Conservation (phyloP, 2,113 vertebrate genomes). For the Carlito syrichta region DNA sequence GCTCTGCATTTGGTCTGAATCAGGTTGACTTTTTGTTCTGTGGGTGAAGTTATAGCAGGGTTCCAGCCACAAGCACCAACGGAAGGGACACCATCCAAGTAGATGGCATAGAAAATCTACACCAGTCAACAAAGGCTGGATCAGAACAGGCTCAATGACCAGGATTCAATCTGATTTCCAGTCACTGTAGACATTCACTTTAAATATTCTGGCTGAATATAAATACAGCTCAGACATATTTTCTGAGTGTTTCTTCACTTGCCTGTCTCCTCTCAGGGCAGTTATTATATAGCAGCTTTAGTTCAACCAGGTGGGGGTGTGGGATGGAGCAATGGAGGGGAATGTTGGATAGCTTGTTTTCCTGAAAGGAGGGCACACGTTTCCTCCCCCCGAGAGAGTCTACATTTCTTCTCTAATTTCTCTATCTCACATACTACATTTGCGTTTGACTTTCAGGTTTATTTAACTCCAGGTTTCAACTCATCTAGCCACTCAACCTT, state of each 20-base stretch:
- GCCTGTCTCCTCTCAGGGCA: not conserved
- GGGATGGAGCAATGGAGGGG: no score
- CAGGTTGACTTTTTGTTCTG: not conserved
- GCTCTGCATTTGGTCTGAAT: not conserved
- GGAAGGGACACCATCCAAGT: accelerated
- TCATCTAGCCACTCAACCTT: not conserved
- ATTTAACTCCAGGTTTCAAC: not conserved
- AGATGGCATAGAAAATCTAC: accelerated
- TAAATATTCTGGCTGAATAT: not conserved
- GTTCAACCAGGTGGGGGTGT: no score
- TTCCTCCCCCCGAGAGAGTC: not conserved
- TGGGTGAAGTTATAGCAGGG: not conserved
- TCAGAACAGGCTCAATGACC: not conserved
- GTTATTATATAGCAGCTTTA: not conserved
- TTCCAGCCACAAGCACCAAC: not conserved
- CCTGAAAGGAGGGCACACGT: not conserved
- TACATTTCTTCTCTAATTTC: not conserved
- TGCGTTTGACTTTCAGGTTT: not conserved
- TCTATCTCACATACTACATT: not conserved
- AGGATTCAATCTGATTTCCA: not conserved
- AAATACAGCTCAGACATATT: not conserved
- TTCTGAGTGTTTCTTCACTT: not conserved
- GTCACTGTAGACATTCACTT: not conserved
- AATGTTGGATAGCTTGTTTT: not conserved
- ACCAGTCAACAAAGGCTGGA: not conserved